These are phyloP conservation scores for Catamblyrhynchus diadema DNA, from an alignment of 2,797 vertebrate species.

Conservation along the genomic window DNA sequence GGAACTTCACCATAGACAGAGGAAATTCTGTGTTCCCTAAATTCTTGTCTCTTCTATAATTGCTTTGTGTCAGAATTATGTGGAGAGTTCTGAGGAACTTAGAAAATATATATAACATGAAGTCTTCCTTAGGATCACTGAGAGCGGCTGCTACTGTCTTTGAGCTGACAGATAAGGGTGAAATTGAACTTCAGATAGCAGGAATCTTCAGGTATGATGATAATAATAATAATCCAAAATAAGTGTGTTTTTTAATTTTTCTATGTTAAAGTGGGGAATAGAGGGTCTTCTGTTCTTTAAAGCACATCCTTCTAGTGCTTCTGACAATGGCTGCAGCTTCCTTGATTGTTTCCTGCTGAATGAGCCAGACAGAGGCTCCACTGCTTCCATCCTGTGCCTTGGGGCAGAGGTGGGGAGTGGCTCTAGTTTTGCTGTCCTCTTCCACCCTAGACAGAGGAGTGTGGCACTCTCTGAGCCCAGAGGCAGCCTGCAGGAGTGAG, in stretches of 20 bases:
- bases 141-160: background rate
- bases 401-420: background rate
- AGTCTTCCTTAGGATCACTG: background rate
- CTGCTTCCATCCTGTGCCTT: background rate
- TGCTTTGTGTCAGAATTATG: background rate
- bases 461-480: background rate
- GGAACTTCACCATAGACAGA: background rate
- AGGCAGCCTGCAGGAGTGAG: background rate
- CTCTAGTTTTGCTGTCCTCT: background rate
- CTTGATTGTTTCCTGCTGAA: background rate
- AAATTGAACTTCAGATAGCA: background rate
- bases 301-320: background rate
- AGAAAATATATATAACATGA: background rate
- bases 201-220: background rate
- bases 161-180: background rate
- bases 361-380: background rate
- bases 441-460: background rate
- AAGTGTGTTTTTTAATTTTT: background rate
- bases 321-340: background rate
- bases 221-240: background rate
- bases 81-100: background rate
- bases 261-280: background rate
- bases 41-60: background rate
- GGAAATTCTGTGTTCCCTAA: background rate
- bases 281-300: background rate